These are phyloP conservation scores for Etheostoma nigrum DNA, from an alignment of 2,797 vertebrate species.

Conservation along the genomic window DNA sequence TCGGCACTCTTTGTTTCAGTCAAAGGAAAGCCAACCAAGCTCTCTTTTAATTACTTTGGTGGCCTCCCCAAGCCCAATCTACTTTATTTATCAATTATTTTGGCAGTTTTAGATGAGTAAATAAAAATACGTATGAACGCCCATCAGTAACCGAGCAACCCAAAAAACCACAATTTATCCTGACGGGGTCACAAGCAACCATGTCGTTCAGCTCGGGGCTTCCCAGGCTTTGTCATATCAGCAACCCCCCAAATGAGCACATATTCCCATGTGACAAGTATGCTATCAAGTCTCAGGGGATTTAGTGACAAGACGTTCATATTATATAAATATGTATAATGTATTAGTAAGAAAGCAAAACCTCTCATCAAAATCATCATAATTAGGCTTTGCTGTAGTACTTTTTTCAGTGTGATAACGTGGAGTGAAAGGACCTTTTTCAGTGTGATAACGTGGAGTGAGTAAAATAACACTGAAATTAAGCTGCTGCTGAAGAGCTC, in stretches of 20 bases:
- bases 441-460: not conserved
- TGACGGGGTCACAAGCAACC: slow-evolving; percentile 25
- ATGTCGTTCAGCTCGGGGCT: not conserved
- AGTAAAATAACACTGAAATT: slow-evolving; percentile 7
- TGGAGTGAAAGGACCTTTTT: not conserved
- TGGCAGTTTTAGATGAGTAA: not conserved
- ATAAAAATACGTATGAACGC: slow-evolving; percentile 9
- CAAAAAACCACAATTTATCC: slow-evolving; percentile 28
- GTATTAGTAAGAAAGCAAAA: not conserved
- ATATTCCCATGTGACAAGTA: slow-evolving; percentile 6
- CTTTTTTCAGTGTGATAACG: not conserved
- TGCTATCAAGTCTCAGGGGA: not conserved
- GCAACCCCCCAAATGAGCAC: not conserved
- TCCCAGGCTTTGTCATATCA: slow-evolving; percentile 24
- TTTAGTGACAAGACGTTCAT: not conserved
- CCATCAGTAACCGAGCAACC: not conserved
- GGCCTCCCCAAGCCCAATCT: not conserved
- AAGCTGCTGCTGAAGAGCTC: slow-evolving; percentile 10
- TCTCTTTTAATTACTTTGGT: not conserved
- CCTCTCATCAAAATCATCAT: not conserved
- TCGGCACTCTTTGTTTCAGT: not conserved
- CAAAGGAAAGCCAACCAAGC: not conserved
- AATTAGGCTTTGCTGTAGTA: not conserved
- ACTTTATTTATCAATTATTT: not conserved
- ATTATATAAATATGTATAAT: slow-evolving; percentile 3